Percentiles rank a stretch among this genome's conserved stretches.
These are phyloP conservation scores for Pachymerium ferrugineum DNA, from an alignment of 2,888 invertebrate species.

Conservation along the genomic window DNA sequence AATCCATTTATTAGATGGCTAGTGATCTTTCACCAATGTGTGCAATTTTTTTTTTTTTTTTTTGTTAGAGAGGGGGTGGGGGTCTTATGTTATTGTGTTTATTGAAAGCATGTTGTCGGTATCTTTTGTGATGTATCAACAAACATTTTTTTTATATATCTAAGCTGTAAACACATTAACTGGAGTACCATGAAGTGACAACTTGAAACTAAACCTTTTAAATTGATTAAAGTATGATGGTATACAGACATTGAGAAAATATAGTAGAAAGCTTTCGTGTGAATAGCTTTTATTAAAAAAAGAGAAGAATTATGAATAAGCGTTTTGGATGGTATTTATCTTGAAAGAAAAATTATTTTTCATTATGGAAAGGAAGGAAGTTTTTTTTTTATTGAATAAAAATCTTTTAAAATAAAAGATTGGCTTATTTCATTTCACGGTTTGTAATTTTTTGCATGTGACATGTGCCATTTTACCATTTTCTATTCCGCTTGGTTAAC, in stretches of 20 bases:
- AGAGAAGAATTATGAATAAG: too few species aligned
- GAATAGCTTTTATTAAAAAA: too few species aligned
- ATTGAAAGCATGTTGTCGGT: neutral
- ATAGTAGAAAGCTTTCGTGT: too few species aligned
- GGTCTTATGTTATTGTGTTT: too few species aligned
- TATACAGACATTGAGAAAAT: neutral
- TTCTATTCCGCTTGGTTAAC: neutral
- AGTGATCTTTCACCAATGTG: too few species aligned
- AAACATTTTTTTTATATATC: neutral
- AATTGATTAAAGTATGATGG: neutral
- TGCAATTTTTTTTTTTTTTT: too few species aligned
- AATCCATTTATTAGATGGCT: too few species aligned
- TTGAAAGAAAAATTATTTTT: too few species aligned
- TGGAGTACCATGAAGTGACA: neutral
- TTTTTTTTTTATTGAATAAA: neutral
- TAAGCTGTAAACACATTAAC: neutral
- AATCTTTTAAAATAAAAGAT: neutral
- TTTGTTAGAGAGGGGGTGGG: neutral
- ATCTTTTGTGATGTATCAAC: neutral
- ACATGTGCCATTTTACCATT: neutral
- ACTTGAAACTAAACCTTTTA: neutral
- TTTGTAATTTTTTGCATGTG: neutral
- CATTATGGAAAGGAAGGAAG: neutral
- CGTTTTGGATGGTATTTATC: too few species aligned
- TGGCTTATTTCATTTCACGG: conserved; percentile 10